A percentile compares a stretch with the other conserved stretches of the same genome.
These are phyloP conservation scores for Trichomalopsis sarcophagae DNA, from an alignment of 1,140 invertebrate genomes.

Conservation along the genomic window DNA sequence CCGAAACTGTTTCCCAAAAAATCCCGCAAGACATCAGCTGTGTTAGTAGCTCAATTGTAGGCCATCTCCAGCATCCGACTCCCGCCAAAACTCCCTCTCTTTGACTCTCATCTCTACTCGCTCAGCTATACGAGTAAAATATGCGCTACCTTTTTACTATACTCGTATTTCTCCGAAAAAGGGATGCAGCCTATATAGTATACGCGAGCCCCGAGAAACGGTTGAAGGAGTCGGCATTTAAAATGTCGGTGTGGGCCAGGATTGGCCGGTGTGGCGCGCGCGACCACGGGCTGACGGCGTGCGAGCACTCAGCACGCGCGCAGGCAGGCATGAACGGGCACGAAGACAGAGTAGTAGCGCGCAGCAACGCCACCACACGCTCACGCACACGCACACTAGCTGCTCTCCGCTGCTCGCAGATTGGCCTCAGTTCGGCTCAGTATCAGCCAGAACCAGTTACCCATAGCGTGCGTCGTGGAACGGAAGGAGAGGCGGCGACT, in stretches of 20 bases:
- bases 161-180: neutral
- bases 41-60: neutral
- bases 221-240: neutral
- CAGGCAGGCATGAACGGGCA: constrained; percentile 24
- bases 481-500: neutral
- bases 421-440: neutral
- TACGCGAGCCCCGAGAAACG: neutral
- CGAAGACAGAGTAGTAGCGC: too few relatives aligned
- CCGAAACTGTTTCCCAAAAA: neutral
- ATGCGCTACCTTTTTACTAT: neutral
- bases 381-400: too few relatives aligned
- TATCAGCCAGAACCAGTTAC: neutral
- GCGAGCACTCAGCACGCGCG: constrained; percentile 5
- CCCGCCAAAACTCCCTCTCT: neutral
- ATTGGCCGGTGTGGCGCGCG: neutral
- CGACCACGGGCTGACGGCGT: neutral
- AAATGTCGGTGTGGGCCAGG: neutral
- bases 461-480: neutral
- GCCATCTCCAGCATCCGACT: neutral
- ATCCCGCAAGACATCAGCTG: neutral
- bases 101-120: neutral
- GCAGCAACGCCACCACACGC: neutral
- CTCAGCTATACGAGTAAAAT: neutral
- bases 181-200: neutral
- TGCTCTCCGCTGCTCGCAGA: too few relatives aligned